Evolutionary conservation across 2,113 vertebrate genomes (phyloP).

Genomic region (Anseranas semipalmata): DNA sequence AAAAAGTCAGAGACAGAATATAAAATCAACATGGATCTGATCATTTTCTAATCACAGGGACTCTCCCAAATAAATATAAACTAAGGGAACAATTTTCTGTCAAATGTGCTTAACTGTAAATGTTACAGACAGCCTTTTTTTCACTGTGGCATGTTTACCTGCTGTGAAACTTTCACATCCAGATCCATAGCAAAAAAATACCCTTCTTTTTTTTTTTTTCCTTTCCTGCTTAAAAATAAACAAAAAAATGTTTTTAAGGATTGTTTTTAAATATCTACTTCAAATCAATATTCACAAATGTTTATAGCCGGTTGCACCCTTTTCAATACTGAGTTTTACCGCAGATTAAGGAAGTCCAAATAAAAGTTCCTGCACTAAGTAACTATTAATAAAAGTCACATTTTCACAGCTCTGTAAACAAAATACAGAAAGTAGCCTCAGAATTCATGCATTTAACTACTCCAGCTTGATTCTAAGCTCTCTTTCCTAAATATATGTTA

Average conservation of each 20-base stretch:
- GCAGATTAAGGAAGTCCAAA: background rate
- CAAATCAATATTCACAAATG: background rate
- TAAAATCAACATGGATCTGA: background rate
- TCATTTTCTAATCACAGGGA: background rate
- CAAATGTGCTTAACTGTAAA: background rate
- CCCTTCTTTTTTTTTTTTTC: background rate
- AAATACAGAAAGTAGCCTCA: background rate
- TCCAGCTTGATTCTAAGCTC: background rate
- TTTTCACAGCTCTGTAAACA: background rate
- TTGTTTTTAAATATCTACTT: background rate
- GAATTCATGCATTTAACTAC: background rate
- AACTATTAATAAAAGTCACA: background rate
- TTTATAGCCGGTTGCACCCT: background rate
- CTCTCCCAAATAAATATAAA: background rate
- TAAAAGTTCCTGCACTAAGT: background rate
- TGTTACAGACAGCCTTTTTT: background rate
- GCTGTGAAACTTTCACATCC: background rate
- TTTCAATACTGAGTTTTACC: background rate
- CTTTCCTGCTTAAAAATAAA: background rate
- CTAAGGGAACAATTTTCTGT: background rate
- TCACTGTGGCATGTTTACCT: background rate
- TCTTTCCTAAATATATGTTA: slow-evolving; percentile 51
- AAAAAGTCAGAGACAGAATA: background rate
- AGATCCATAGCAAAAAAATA: background rate
- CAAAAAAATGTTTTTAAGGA: background rate